A percentile compares a stretch with the other conserved stretches of the same genome.
phyloP scores from a whole-genome alignment of 1,140 invertebrate species.

The Zaprionus taronus region DNA sequence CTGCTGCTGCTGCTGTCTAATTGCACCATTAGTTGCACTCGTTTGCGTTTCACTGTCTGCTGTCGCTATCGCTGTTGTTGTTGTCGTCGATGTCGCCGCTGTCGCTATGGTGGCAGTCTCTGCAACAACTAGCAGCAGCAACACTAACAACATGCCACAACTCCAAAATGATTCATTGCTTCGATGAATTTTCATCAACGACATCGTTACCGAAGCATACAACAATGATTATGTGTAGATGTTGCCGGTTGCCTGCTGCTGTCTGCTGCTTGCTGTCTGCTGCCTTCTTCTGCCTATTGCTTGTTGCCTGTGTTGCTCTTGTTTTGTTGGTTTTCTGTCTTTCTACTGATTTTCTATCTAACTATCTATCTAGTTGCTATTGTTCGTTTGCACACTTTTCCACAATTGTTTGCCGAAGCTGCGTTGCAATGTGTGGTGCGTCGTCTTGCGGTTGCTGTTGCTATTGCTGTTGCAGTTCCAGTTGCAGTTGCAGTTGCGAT shows the following conservation, averaged over 20 bases:
- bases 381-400: conserved; percentile 77
- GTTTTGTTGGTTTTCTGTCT: conserved; percentile 41
- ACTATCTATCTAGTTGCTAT: conserved; percentile 53
- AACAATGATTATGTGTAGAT: conserved; percentile 47
- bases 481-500: conserved; percentile 36
- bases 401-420: conserved; percentile 73
- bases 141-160: conserved; percentile 60
- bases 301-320: conserved; percentile 36
- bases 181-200: conserved; percentile 82
- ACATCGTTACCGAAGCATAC: conserved; percentile 79
- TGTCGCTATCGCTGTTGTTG: conserved; percentile 35
- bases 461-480: conserved; percentile 34
- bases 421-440: conserved; percentile 45
- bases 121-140: conserved; percentile 47
- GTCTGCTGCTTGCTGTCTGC: neutral
- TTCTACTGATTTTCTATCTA: conserved; percentile 75
- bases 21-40: conserved; percentile 81
- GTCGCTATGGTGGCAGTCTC: conserved; percentile 7
- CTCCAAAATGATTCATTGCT: conserved; percentile 81
- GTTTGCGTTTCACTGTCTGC: conserved; percentile 72
- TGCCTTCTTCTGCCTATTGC: conserved; percentile 26
- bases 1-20: conserved; percentile 63
- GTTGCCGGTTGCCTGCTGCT: conserved; percentile 9
- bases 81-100: conserved; percentile 38
- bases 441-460: conserved; percentile 37